Evolutionary conservation across 2,888 invertebrate species (phyloP).

Genomic region (Desoria tigrina): DNA sequence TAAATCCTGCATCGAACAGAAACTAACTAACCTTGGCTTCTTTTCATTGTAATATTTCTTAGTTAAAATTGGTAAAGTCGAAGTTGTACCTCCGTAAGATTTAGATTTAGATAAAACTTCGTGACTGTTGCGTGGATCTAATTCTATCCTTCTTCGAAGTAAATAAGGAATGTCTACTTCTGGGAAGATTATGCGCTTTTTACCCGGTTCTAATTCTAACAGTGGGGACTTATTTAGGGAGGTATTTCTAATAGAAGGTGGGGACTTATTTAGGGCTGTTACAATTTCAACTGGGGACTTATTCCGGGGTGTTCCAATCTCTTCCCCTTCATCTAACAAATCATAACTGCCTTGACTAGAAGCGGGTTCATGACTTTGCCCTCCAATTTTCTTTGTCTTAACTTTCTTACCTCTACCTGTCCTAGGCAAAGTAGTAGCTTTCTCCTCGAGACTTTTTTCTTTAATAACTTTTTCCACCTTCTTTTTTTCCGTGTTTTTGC

Average conservation of each 20-base stretch:
- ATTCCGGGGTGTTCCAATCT: no score
- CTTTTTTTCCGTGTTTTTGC: slow-evolving; percentile 16
- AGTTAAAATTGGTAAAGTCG: slow-evolving; percentile 6
- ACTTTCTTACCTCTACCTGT: slow-evolving; percentile 1
- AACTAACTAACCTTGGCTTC: slow-evolving; percentile 9
- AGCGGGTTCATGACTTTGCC: slow-evolving; percentile 21
- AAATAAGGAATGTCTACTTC: slow-evolving; percentile 45
- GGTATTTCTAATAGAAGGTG: not conserved
- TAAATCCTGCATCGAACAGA: slow-evolving; percentile 43
- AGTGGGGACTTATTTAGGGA: not conserved
- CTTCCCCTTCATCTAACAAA: slow-evolving; percentile 29
- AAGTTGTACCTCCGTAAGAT: slow-evolving; percentile 33
- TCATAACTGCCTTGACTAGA: slow-evolving; percentile 42
- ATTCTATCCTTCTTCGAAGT: slow-evolving; percentile 42
- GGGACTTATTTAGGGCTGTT: no score
- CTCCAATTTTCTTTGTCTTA: slow-evolving; percentile 8
- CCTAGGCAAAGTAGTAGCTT: slow-evolving; percentile 27
- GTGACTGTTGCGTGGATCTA: slow-evolving; percentile 33
- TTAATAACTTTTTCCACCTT: not conserved
- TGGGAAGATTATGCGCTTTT: slow-evolving; percentile 21
- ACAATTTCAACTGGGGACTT: no score
- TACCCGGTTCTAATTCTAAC: not conserved
- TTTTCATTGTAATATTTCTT: not conserved
- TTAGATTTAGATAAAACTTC: slow-evolving; percentile 43
- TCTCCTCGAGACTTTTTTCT: slow-evolving; percentile 1